Percentiles rank a stretch among this genome's conserved stretches.
Evolutionary conservation across 2,888 invertebrate genomes (phyloP).

Genomic region (Lypha dubia): DNA sequence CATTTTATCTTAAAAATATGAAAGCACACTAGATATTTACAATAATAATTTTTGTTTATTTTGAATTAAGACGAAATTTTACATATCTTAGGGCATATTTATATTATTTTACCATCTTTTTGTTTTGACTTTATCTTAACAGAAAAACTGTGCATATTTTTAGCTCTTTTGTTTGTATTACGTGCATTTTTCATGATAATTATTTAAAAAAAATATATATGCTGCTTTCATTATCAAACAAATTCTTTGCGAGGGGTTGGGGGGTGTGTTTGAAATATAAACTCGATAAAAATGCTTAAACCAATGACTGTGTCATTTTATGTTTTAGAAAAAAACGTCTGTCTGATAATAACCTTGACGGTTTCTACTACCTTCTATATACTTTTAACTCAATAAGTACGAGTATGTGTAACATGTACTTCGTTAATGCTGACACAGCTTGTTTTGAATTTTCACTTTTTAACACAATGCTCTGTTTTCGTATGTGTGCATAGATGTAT

Average conservation of each 20-base stretch:
- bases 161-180: background rate
- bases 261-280: background rate
- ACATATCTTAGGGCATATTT: slow-evolving; percentile 24
- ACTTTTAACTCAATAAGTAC: background rate
- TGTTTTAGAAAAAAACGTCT: slow-evolving; percentile 24
- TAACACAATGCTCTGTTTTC: background rate
- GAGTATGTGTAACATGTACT: slow-evolving; percentile 14
- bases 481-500: background rate
- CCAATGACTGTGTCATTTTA: slow-evolving; percentile 50
- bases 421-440: too few relatives aligned
- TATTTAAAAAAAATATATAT: slow-evolving; percentile 21
- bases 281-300: background rate
- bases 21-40: slow-evolving; percentile 11
- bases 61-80: background rate
- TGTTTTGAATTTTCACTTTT: background rate
- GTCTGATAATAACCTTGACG: slow-evolving; percentile 55
- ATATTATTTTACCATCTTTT: slow-evolving; percentile 2
- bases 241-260: slow-evolving; percentile 42
- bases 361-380: slow-evolving; percentile 17
- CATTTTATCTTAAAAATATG: slow-evolving; percentile 26
- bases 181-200: slow-evolving; percentile 14
- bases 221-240: slow-evolving; percentile 3
- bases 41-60: background rate
- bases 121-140: background rate
- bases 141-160: background rate